phyloP scores from a whole-genome alignment of 2,888 invertebrate species.

The Xestia xanthographa region DNA sequence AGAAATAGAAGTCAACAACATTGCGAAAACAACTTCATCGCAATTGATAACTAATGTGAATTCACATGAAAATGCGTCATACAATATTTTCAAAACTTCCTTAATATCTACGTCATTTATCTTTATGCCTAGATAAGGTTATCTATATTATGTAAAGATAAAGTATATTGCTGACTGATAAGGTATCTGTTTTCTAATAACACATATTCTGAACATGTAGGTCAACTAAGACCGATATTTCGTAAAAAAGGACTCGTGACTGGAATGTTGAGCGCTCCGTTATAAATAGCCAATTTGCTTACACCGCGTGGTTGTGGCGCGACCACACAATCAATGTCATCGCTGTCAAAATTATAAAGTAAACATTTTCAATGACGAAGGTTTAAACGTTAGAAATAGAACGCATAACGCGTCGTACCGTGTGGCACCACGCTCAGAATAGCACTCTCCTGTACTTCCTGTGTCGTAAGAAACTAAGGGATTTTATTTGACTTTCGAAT shows the following conservation, averaged over 20 bases:
- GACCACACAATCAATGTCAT: constrained; percentile 55
- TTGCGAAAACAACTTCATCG: constrained; percentile 36
- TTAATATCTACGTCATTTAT: constrained; percentile 47
- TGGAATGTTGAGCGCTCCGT: constrained; percentile 44
- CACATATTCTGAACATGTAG: constrained; percentile 47
- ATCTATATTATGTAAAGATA: constrained; percentile 60
- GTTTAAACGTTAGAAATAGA: constrained; percentile 56
- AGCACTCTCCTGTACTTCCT: constrained; percentile 49
- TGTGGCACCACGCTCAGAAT: constrained; percentile 44
- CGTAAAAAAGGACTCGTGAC: constrained; percentile 31
- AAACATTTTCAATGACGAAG: constrained; percentile 54
- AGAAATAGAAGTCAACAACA: constrained; percentile 34
- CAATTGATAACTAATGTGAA: constrained; percentile 29
- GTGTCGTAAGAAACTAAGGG: constrained; percentile 18
- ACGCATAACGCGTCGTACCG: constrained; percentile 44
- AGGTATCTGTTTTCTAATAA: constrained; percentile 56
- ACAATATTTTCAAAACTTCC: constrained; percentile 53
- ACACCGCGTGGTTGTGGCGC: constrained; percentile 40
- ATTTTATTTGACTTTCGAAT: constrained; percentile 13
- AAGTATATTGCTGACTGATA: constrained; percentile 44
- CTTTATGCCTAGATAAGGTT: constrained; percentile 34
- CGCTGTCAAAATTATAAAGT: constrained; percentile 43
- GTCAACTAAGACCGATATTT: constrained; percentile 42
- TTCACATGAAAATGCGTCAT: constrained; percentile 58
- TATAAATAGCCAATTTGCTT: constrained; percentile 60